These are phyloP conservation scores for Pomatostomus ruficeps DNA, from an alignment of 2,113 vertebrate species.

Conservation along the genomic window DNA sequence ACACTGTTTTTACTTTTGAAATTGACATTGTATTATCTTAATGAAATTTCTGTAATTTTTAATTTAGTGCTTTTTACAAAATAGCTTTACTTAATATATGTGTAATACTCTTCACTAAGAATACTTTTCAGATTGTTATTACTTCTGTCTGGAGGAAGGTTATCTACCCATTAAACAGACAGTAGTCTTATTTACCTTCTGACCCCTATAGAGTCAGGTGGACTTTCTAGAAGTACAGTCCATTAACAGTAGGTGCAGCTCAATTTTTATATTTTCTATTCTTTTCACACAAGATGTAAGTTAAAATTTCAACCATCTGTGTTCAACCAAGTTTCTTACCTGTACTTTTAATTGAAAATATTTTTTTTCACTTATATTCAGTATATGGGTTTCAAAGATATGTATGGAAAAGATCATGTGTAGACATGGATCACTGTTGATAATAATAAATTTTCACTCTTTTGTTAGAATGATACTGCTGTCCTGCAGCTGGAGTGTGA, in stretches of 20 bases:
- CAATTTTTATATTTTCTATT: neutral
- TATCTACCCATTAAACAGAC: neutral
- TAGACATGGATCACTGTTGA: neutral
- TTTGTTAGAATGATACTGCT: neutral
- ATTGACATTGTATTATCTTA: neutral
- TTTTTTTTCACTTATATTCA: neutral
- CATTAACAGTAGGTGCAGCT: neutral
- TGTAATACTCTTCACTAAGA: neutral
- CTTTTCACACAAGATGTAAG: neutral
- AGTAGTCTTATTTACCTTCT: neutral
- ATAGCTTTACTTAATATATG: neutral
- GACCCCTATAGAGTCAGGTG: accelerated
- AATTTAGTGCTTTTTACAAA: neutral
- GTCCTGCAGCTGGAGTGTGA: neutral
- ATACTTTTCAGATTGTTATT: neutral
- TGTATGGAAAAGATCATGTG: neutral
- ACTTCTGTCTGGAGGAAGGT: neutral
- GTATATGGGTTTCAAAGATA: neutral
- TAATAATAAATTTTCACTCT: neutral
- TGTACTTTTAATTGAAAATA: neutral
- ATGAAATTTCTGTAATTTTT: neutral
- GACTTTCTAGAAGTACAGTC: neutral
- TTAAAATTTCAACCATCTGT: neutral
- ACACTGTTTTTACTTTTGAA: neutral
- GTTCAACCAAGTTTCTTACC: neutral